Percentiles rank a stretch among this genome's conserved stretches.
Evolutionary conservation across 2,797 vertebrate genomes (phyloP).

Genomic region (Hemibagrus guttatus): DNA sequence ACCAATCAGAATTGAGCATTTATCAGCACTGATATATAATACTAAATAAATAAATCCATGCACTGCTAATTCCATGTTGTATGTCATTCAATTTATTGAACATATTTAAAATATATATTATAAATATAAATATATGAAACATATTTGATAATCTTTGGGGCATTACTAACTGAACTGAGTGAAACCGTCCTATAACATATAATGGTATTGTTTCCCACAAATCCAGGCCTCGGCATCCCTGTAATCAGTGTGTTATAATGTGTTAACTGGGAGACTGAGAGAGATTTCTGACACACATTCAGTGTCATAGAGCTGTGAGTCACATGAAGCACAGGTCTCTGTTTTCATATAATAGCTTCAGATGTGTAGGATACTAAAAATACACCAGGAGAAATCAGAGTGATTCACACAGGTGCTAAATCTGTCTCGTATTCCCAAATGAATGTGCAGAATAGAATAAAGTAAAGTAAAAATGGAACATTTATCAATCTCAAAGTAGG

Average conservation of each 20-base stretch:
- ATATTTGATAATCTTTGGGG: no score
- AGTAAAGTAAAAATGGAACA: background rate
- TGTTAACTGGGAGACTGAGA: constrained; percentile 15
- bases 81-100: background rate
- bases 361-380: constrained; percentile 2
- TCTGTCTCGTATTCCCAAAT: background rate
- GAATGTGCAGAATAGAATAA: background rate
- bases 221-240: background rate
- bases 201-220: background rate
- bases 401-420: background rate
- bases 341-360: background rate
- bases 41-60: background rate
- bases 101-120: background rate
- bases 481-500: no score
- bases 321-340: background rate
- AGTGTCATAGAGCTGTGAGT: background rate
- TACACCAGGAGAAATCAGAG: no score
- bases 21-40: background rate
- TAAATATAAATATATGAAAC: no score
- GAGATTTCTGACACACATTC: background rate
- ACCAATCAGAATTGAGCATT: background rate
- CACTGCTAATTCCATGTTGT: background rate
- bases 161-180: background rate
- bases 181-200: background rate
- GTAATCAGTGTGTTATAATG: background rate